Base-by-base conservation (phyloP, 2,888 invertebrate species). In the Chrysolina oricalcia region DNA sequence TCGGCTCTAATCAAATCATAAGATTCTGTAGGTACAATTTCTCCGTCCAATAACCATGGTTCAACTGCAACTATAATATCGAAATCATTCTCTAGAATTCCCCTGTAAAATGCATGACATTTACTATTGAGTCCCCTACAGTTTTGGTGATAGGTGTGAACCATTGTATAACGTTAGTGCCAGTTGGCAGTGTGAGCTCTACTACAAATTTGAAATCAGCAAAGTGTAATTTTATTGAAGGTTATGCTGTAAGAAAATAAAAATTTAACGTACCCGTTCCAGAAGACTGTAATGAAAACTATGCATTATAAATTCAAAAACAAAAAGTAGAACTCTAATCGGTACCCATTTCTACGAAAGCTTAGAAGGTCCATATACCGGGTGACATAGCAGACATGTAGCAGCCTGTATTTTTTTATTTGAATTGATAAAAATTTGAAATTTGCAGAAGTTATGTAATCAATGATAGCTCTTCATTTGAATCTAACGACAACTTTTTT, bases 111-210 rank as follows among this genome's bases (percentile, higher is more conserved):
- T 9, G 5, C 53, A 15, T 17, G 59, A 59, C 59, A 59, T 59
- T n/a, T n/a, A n/a, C n/a, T n/a, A n/a, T n/a, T n/a, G n/a, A n/a
- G n/a, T n/a, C n/a, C n/a, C n/a, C n/a, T n/a, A n/a, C n/a, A n/a
- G n/a, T n/a, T n/a, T n/a, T n/a, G n/a, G n/a, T n/a, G n/a, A n/a
- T n/a, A n/a, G n/a, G n/a, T n/a, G n/a, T n/a, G n/a, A 59, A 59
- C 5, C 59, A 59, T 59, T 59, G n/a, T 50, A 50, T 50, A 17
- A 17, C 3, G 59, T 59, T 15, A 59, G 17, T 59, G 21, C 21
- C 59, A 59, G 17, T 4, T 59, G 59, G 17, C 17, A 59, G 23
- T 59, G 59, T 59, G 59, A 59, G 59, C 59, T 19, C 59, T 19
- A 17, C n/a, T 2, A 59, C 23, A 59, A 59, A 21, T 11, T 17